A percentile compares a stretch with the other conserved stretches of the same genome.
phyloP scores from a whole-genome alignment of 2,113 vertebrate species.

The Guaruba guarouba region DNA sequence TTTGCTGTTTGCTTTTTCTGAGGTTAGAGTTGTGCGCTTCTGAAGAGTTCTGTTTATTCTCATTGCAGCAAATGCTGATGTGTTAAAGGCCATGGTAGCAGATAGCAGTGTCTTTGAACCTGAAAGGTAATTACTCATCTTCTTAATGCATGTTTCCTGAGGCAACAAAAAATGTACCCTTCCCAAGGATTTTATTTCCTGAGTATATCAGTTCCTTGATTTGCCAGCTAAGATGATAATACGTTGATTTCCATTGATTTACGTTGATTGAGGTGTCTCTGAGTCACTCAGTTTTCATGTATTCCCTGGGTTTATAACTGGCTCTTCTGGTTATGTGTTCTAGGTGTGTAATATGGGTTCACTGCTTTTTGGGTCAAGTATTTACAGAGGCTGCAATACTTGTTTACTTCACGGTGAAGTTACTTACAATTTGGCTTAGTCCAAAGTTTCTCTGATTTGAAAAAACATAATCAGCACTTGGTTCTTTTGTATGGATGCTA shows the following conservation, averaged over 20 bases:
- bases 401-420: background rate
- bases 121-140: conserved; percentile 81
- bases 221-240: background rate
- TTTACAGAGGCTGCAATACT: background rate
- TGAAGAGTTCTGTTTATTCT: conserved; percentile 46
- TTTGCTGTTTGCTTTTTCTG: background rate
- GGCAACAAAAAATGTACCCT: background rate
- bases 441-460: background rate
- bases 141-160: conserved; percentile 23
- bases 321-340: background rate
- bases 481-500: background rate
- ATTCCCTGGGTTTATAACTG: background rate
- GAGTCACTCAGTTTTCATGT: background rate
- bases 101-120: conserved; percentile 83
- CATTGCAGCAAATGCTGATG: conserved; percentile 88
- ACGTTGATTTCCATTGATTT: background rate
- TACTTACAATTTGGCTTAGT: background rate
- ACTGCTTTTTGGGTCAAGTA: background rate
- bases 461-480: background rate
- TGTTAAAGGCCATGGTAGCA: conserved; percentile 90
- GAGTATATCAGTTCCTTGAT: background rate
- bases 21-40: background rate
- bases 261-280: background rate
- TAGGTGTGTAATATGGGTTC: background rate
- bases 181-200: background rate